Base-by-base conservation (phyloP, 2,113 vertebrate species). In the Sclerurus mexicanus region DNA sequence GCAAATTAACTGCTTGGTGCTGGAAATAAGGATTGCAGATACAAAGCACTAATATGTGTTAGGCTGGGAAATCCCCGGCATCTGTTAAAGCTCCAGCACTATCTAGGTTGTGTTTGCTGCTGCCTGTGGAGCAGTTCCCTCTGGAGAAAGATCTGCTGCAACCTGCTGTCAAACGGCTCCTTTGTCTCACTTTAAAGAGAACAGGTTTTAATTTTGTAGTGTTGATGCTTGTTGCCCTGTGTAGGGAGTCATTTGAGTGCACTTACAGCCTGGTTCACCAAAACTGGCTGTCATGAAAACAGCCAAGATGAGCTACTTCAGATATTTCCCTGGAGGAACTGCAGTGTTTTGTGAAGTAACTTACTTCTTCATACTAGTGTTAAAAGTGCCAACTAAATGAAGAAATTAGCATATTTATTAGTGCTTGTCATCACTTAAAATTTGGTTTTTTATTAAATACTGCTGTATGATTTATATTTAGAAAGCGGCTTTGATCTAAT, bases 1-100 rank as follows among this genome's bases (percentile, higher is more conserved):
- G 89, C 75, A 96, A 94, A 96, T 96, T 23, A 90, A 76, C 82
- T 66, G 30, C 87, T 92, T 35, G 82, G 50, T 95, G 63, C 42
- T 89, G 81, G 59, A 68, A 85, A 91, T 80, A 27, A 66, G 77
- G 91, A n/a, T 72, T 85, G 87, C 80, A 85, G 76, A 91, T 78
- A 46, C 5, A 1, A 66, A 87, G 75, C 89, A 68, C 52, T 92
- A 59, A 76, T 76, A 35, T 9, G 69, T 3, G 24, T 83, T 85
- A 85, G 74, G 24, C 72, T 90, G 91, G 95, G 94, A 95, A 94
- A 92, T 74, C 93, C 91, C 77, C 0, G 0, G 81, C 81, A 76
- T 95, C 76, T 94, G 72, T 35, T n/a, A 31, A 59, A 84, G 85
- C 89, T 50, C 60, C 35, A 22, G 73, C 72, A 2, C 87, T 33